A percentile compares a stretch with the other conserved stretches of the same genome.
These are phyloP conservation scores for Protosalanx chinensis DNA, from an alignment of 2,797 vertebrate genomes.

Conservation along the genomic window DNA sequence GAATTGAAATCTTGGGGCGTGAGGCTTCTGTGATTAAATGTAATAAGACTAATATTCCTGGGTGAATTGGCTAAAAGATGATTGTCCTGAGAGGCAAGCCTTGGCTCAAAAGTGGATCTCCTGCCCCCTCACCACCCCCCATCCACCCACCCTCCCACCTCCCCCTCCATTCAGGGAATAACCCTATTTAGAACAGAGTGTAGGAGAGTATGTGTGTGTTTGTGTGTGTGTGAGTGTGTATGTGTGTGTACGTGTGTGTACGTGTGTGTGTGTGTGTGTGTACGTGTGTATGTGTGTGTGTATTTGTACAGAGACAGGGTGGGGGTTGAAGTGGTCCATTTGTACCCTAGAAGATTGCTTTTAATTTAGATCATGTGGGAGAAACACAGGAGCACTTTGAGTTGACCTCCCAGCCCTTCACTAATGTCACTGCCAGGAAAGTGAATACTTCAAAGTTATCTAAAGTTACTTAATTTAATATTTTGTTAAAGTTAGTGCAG, in stretches of 20 bases:
- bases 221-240: slow-evolving; percentile 20
- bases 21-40: slow-evolving; percentile 84
- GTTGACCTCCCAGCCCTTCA: slow-evolving; percentile 33
- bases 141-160: slow-evolving; percentile 3
- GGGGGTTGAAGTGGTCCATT: slow-evolving; percentile 18
- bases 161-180: slow-evolving; percentile 40
- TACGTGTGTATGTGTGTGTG: slow-evolving; percentile 26
- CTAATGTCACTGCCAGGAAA: slow-evolving; percentile 4
- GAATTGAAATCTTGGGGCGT: slow-evolving; percentile 79
- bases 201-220: slow-evolving; percentile 21
- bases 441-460: slow-evolving; percentile 3
- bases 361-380: slow-evolving; percentile 52
- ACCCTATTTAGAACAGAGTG: slow-evolving; percentile 59
- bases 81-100: slow-evolving; percentile 64
- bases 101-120: slow-evolving; percentile 54
- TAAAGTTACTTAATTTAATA: neutral
- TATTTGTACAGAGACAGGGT: neutral
- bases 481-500: neutral
- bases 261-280: slow-evolving; percentile 10
- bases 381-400: slow-evolving; percentile 36
- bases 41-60: slow-evolving; percentile 87
- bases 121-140: slow-evolving; percentile 4
- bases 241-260: slow-evolving; percentile 9
- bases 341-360: slow-evolving; percentile 46
- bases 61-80: slow-evolving; percentile 76